Base-by-base conservation (phyloP, 2,888 invertebrate species). In the Ischnus inquisitorius region DNA sequence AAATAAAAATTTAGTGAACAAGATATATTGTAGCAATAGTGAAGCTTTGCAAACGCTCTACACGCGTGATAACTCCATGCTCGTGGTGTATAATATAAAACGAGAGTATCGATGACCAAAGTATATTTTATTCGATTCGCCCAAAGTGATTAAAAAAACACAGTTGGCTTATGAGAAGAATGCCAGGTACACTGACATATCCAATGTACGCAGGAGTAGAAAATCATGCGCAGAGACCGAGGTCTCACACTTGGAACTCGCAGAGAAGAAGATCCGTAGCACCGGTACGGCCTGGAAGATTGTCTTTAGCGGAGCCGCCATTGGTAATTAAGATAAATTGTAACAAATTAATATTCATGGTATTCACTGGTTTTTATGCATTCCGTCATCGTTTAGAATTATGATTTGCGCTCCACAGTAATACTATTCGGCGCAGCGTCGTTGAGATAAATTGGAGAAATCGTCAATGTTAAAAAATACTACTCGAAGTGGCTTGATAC, bases 161-260 rank as follows among this genome's bases (percentile, higher is more conserved):
- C 62, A 54, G 62, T 41, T 62, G 8, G 34, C 19, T 71, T 65
- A 28, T 68, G 68, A 28, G 10, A n/a, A 90, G 84, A 81, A 93
- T 93, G 93, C 93, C 93, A 86, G 92, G 91, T 43, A 93, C 93
- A 43, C 86, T 92, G 85, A 92, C 92, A 22, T 92, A 92, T 87
- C 92, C 93, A 60, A 93, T 93, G 86, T 92, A 92, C 79, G 92
- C 91, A 25, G 92, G 91, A 48, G 91, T 92, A 43, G 92, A 92
- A 86, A 86, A 91, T 86, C 85, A 90, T 68, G 87, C 88, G 5
- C 89, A 88, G 22, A 91, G 93, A 85, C 89, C 88, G 76, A 88
- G 93, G 68, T 90, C 92, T 72, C 90, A 92, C 72, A 91, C 91
- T 4, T 93, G 92, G 92, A 91, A 88, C 78, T 84, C 88, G 4